Evolutionary conservation across 2,888 invertebrate genomes (phyloP).

Genomic region (Macaria notata): DNA sequence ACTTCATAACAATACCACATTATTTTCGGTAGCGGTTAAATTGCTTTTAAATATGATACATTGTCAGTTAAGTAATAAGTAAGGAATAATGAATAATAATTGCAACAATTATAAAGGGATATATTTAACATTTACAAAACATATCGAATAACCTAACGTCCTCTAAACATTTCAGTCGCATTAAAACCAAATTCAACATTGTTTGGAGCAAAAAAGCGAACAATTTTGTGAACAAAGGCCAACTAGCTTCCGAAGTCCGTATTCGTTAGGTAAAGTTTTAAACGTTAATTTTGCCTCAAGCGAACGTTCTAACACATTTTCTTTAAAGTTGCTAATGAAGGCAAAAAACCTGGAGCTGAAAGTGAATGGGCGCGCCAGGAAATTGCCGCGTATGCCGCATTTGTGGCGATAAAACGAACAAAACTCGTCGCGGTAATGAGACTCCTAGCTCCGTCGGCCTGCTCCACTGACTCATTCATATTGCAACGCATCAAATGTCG

Average conservation of each 20-base stretch:
- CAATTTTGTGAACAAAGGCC: conserved; percentile 1
- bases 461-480: background rate
- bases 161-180: too few relatives aligned
- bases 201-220: too few relatives aligned
- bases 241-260: conserved; percentile 1
- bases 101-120: too few relatives aligned
- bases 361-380: conserved; percentile 22
- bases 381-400: conserved; percentile 24
- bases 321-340: conserved; percentile 17
- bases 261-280: conserved; percentile 1
- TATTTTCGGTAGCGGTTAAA: too few relatives aligned
- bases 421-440: conserved; percentile 30
- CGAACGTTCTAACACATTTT: conserved; percentile 12
- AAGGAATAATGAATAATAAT: too few relatives aligned
- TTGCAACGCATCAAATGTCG: background rate
- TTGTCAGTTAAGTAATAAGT: too few relatives aligned
- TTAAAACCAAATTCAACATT: too few relatives aligned
- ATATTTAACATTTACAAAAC: too few relatives aligned
- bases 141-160: too few relatives aligned
- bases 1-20: too few relatives aligned
- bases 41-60: too few relatives aligned
- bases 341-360: conserved; percentile 18
- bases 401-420: conserved; percentile 22
- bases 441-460: background rate
- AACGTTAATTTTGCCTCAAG: conserved; percentile 5